Evolutionary conservation across 2,113 vertebrate genomes (phyloP).

Genomic region (Etheostoma cragini): DNA sequence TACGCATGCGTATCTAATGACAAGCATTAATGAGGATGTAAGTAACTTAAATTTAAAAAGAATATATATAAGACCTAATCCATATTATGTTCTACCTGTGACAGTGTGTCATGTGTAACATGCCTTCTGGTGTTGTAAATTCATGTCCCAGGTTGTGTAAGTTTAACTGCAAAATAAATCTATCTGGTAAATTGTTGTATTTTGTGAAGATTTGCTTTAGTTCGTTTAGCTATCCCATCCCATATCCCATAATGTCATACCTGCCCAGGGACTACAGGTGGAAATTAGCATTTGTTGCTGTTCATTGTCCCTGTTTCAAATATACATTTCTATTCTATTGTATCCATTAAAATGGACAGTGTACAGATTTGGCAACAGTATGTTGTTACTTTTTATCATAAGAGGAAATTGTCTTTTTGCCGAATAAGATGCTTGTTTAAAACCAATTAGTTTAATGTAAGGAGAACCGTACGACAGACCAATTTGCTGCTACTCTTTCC

Average conservation of each 20-base stretch:
- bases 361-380: not conserved
- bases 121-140: constrained; percentile 64
- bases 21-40: constrained; percentile 54
- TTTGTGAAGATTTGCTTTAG: constrained; percentile 28
- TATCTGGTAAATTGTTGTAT: constrained; percentile 57
- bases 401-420: not conserved
- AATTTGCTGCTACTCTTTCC: not conserved
- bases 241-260: too few species aligned
- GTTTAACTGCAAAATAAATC: constrained; percentile 79
- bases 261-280: too few species aligned
- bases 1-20: constrained; percentile 59
- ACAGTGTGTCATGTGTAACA: constrained; percentile 63
- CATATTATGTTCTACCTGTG: constrained; percentile 60
- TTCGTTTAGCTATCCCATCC: constrained; percentile 2
- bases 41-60: constrained; percentile 65
- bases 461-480: not conserved
- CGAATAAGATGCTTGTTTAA: not conserved
- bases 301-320: too few species aligned
- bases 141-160: constrained; percentile 73
- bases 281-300: too few species aligned
- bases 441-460: not conserved
- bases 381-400: not conserved
- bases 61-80: constrained; percentile 51
- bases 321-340: too few species aligned
- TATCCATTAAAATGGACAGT: not conserved